phyloP scores from a whole-genome alignment of 2,113 vertebrate genomes.

The Erythrolamprus reginae region DNA sequence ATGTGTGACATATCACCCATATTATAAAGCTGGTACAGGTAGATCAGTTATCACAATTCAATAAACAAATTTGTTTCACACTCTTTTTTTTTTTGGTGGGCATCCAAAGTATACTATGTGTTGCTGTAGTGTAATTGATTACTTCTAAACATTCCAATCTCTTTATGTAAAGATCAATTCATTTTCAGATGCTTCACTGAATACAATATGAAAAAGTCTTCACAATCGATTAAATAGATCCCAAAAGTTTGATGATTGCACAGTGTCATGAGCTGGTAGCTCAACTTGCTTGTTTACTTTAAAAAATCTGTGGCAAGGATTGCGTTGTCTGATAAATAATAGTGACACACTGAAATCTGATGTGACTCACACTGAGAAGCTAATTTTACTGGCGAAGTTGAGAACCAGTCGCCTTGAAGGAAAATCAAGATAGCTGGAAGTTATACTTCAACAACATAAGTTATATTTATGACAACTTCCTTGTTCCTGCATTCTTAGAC shows the following conservation, averaged over 20 bases:
- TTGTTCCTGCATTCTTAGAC: background rate
- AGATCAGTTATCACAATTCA: background rate
- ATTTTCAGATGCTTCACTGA: background rate
- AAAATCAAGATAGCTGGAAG: background rate
- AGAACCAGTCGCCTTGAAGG: background rate
- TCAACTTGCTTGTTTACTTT: background rate
- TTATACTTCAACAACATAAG: background rate
- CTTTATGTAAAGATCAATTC: background rate
- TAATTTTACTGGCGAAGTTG: background rate
- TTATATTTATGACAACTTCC: background rate
- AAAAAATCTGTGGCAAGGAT: background rate
- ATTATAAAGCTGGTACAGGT: background rate
- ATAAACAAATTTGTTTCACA: background rate
- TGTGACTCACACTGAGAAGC: background rate
- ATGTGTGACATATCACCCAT: background rate
- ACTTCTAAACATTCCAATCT: background rate
- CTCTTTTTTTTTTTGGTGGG: background rate
- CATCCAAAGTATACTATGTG: background rate
- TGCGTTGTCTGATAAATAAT: background rate
- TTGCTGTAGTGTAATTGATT: background rate
- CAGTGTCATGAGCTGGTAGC: background rate
- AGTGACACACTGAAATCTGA: background rate
- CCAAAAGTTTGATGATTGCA: background rate
- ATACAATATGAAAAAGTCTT: background rate
- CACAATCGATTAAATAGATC: background rate